Percentiles rank a stretch among this genome's conserved stretches.
Evolutionary conservation across 2,888 invertebrate genomes (phyloP).

Genomic region (Chloroclystis v-ata): DNA sequence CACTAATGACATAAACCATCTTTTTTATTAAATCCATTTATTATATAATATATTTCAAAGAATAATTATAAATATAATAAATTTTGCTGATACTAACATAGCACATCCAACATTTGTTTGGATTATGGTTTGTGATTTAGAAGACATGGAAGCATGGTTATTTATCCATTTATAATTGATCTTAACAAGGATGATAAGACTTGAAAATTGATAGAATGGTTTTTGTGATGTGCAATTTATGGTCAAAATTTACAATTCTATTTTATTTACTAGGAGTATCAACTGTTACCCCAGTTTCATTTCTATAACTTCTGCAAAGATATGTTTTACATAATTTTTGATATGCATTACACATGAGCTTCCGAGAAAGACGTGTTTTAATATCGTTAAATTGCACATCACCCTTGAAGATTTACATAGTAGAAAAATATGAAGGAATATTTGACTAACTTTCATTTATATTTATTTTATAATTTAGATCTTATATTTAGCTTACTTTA

Average conservation of each 20-base stretch:
- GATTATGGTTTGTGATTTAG: constrained; percentile 50
- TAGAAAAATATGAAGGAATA: constrained; percentile 69
- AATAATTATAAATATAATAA: constrained; percentile 76
- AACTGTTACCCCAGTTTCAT: no score
- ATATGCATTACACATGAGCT: constrained; percentile 18
- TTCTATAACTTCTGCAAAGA: constrained; percentile 9
- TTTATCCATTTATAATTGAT: constrained; percentile 2
- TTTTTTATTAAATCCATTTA: constrained; percentile 72
- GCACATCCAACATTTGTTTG: constrained; percentile 53
- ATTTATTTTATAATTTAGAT: constrained; percentile 36
- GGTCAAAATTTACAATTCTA: neutral
- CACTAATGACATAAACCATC: constrained; percentile 57
- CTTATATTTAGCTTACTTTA: constrained; percentile 39
- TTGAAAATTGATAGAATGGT: constrained; percentile 14
- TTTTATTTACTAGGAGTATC: neutral
- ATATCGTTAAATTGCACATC: constrained; percentile 47
- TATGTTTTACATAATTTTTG: constrained; percentile 21
- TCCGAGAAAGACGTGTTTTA: neutral
- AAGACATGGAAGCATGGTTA: constrained; percentile 5
- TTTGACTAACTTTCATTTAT: constrained; percentile 53
- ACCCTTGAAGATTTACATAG: constrained; percentile 43
- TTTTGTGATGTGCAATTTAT: constrained; percentile 28
- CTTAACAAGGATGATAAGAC: constrained; percentile 12
- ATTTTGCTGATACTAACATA: constrained; percentile 62
- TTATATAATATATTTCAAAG: constrained; percentile 77